phyloP scores from a whole-genome alignment of 2,113 vertebrate genomes.

The Gasterosteus nipponicus region DNA sequence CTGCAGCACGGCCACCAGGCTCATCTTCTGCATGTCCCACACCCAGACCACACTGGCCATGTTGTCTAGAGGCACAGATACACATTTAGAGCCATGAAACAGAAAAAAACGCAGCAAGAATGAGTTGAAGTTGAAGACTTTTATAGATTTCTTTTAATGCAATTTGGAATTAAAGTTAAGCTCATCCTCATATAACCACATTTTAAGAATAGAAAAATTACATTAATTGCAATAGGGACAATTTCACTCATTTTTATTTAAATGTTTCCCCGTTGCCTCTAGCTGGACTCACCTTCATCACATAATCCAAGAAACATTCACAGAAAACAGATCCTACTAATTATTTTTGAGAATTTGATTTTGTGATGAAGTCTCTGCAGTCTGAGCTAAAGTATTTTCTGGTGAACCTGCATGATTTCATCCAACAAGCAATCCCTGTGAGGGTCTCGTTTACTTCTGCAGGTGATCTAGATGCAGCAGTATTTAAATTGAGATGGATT shows the following conservation, averaged over 20 bases:
- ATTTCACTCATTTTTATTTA: not conserved
- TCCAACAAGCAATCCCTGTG: not conserved
- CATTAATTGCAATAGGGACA: not conserved
- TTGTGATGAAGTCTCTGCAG: not conserved
- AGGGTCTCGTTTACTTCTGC: not conserved
- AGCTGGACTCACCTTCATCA: not conserved
- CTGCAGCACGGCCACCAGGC: conserved; percentile 86
- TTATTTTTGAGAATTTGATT: not conserved
- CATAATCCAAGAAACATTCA: not conserved
- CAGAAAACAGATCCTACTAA: not conserved
- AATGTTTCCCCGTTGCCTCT: not conserved
- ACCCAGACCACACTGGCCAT: conserved; percentile 90
- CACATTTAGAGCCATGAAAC: not conserved
- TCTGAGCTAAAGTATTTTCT: not conserved
- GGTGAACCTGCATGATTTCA: not conserved
- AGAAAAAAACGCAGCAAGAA: not conserved
- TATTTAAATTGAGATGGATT: not conserved
- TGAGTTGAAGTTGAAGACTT: not conserved
- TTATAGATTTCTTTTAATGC: not conserved
- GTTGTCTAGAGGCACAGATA: conserved; percentile 82
- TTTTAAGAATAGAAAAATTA: not conserved
- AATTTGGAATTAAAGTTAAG: not conserved
- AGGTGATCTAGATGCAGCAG: not conserved
- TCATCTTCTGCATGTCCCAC: conserved; percentile 91
- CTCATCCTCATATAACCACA: not conserved